phyloP scores from a whole-genome alignment of 2,113 vertebrate genomes.

The Todiramphus chloris region DNA sequence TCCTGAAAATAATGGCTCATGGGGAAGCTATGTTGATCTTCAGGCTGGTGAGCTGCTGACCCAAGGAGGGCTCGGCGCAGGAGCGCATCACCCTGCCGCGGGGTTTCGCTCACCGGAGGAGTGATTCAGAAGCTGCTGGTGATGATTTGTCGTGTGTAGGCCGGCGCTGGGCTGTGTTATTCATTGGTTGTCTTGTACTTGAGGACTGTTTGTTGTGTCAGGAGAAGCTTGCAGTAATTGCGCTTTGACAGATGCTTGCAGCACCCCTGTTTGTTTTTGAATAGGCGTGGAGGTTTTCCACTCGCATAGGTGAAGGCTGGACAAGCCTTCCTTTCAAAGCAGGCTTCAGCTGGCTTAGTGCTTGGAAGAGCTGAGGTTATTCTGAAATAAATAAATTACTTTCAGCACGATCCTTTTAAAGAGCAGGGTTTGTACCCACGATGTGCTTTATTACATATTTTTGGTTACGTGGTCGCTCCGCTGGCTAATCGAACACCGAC shows the following conservation, averaged over 20 bases:
- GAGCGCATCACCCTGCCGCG: rapidly evolving
- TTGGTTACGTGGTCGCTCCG: neutral
- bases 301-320: neutral
- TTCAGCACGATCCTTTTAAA: neutral
- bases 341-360: neutral
- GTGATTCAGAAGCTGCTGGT: neutral
- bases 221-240: neutral
- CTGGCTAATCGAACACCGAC: neutral
- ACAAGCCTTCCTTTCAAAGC: neutral
- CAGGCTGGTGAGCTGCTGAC: neutral
- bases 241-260: neutral
- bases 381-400: rapidly evolving
- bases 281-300: neutral
- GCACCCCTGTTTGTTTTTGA: neutral
- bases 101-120: rapidly evolving
- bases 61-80: neutral
- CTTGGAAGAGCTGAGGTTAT: neutral
- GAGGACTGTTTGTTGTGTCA: neutral
- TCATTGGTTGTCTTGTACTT: neutral
- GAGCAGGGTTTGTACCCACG: neutral
- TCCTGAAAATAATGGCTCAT: neutral
- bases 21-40: neutral
- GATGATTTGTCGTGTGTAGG: neutral
- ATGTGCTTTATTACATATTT: neutral
- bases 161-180: neutral